Percentiles rank a stretch among this genome's conserved stretches.
phyloP scores from a whole-genome alignment of 2,113 vertebrate genomes.

The Sylvia atricapilla region DNA sequence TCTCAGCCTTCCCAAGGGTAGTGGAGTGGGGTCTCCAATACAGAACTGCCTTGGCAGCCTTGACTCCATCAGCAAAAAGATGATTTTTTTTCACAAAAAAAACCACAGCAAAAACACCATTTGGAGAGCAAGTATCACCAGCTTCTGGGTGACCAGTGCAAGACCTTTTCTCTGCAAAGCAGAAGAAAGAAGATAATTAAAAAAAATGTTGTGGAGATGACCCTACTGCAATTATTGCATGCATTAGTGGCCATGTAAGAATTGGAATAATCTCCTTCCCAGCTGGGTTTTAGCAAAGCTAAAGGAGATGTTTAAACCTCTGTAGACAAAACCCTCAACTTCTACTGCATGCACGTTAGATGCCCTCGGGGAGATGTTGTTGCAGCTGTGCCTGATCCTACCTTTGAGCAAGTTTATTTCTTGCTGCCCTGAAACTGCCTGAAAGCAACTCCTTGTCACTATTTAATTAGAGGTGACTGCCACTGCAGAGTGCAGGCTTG shows the following conservation, averaged over 20 bases:
- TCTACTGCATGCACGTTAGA: not conserved
- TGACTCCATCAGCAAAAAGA: not conserved
- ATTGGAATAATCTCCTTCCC: not conserved
- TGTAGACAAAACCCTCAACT: not conserved
- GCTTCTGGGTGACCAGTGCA: not conserved
- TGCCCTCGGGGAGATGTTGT: not conserved
- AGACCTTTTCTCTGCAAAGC: not conserved
- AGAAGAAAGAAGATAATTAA: not conserved
- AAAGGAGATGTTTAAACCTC: not conserved
- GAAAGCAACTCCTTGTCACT: not conserved
- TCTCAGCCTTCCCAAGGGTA: not conserved
- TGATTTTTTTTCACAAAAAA: no score
- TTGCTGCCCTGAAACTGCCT: constrained; percentile 25
- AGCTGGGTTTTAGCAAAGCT: accelerated
- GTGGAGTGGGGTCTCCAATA: accelerated
- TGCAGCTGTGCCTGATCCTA: not conserved
- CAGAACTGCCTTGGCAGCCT: no score
- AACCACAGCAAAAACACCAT: no score
- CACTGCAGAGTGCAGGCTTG: not conserved
- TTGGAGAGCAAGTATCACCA: not conserved
- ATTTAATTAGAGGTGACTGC: not conserved
- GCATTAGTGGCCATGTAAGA: not conserved
- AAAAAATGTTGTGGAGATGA: not conserved
- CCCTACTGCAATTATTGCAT: not conserved
- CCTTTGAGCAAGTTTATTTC: not conserved